Evolutionary conservation across 2,888 invertebrate genomes (phyloP).

Genomic region (Spodoptera exigua): DNA sequence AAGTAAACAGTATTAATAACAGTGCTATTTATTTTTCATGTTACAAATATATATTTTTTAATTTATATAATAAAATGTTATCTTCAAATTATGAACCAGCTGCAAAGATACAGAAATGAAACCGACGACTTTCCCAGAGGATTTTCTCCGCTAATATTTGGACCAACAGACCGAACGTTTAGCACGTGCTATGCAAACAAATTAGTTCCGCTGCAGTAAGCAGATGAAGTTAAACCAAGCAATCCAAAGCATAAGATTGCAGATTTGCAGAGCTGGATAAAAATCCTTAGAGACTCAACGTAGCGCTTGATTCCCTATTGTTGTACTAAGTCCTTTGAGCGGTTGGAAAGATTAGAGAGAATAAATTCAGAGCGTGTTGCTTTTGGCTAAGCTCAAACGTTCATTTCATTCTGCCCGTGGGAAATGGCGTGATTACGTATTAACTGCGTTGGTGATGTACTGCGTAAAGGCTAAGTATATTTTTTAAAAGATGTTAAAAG

Average conservation of each 20-base stretch:
- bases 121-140: neutral
- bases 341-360: slow-evolving; percentile 34
- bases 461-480: slow-evolving; percentile 11
- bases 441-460: slow-evolving; percentile 25
- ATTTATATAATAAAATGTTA: too few relatives aligned
- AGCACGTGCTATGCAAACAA: slow-evolving; percentile 13
- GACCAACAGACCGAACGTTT: slow-evolving; percentile 14
- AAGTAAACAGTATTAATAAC: too few relatives aligned
- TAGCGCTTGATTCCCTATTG: slow-evolving; percentile 26
- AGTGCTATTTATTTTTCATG: too few relatives aligned
- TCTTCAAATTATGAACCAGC: too few relatives aligned
- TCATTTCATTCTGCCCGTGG: slow-evolving; percentile 45
- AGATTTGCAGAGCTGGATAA: slow-evolving; percentile 26
- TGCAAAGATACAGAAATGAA: neutral
- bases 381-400: slow-evolving; percentile 26
- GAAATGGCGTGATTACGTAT: slow-evolving; percentile 40
- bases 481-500: neutral
- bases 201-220: slow-evolving; percentile 14
- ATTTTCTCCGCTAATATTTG: slow-evolving; percentile 11
- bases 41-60: too few relatives aligned
- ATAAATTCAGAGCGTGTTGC: slow-evolving; percentile 41
- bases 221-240: slow-evolving; percentile 4
- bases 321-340: slow-evolving; percentile 34
- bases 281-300: slow-evolving; percentile 32
- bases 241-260: slow-evolving; percentile 26